Evolutionary conservation across 2,113 vertebrate genomes (phyloP), one percentile per base, ranked within the genome.

Genomic region (Gasterosteus nipponicus): DNA sequence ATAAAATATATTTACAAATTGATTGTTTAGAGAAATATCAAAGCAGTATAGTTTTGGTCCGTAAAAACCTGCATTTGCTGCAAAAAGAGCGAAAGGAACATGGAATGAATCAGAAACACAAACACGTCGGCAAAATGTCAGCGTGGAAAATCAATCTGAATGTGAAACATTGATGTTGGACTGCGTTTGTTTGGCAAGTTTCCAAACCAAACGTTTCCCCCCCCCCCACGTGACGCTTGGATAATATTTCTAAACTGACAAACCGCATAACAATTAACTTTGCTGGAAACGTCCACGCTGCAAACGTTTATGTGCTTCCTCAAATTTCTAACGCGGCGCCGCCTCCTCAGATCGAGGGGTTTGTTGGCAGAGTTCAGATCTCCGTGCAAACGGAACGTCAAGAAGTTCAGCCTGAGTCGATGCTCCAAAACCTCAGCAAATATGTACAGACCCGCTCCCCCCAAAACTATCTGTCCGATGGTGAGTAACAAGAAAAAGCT

Each of bases 241-340:
- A 81, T 65, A 85, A 69, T 67, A 69, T 73, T 79, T 71, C 35
- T 58, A 73, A 80, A 83, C 39, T 42, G 79, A 89, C 78, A 82
- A 51, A 19, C 42, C 1, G 29, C 31, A 19, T 67, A 59, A 77
- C 54, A 79, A 64, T 85, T 78, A 53, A 35, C 62, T 89, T 87
- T 88, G 81, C 86, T 86, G 83, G 75, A 59, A 89, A 80, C 42
- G 16, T 29, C 53, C 68, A 31, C 61, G 63, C 69, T 68, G 53
- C 83, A 89, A 90, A 91, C 78, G 84, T 86, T 86, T 77, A 74
- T 73, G 70, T 18, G n/a, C 80, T 58, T 89, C 72, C 83, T 89
- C 75, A 33, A n/a, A 72, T 78, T 85, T 86, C 73, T 29, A 59
- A 46, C 16, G 22, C 68, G 18, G 67, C 29, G 38, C 33, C 12